These are phyloP conservation scores for Stichopus chloronotus DNA, from an alignment of 35 echinoderm and acorn worm species.

Conservation along the genomic window DNA sequence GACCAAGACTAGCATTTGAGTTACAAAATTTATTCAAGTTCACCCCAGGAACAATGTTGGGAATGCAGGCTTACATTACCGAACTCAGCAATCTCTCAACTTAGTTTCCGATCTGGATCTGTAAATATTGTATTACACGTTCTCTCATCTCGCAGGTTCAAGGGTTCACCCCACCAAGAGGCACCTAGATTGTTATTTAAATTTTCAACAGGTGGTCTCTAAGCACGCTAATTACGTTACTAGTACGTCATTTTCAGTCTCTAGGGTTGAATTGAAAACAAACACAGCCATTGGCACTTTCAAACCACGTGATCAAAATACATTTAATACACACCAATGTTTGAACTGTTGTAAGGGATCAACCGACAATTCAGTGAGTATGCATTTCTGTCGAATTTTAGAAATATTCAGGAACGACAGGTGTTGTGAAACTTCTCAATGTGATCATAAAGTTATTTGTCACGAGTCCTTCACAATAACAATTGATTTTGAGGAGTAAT, in stretches of 20 bases:
- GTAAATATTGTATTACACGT: too few relatives aligned
- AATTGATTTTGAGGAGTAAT: too few relatives aligned
- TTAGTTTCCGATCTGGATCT: too few relatives aligned
- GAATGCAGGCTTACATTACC: too few relatives aligned
- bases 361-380: not conserved
- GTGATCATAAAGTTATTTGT: not conserved
- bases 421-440: not conserved
- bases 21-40: too few relatives aligned
- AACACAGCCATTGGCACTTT: conserved; percentile 32
- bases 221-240: conserved; percentile 54
- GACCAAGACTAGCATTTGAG: too few relatives aligned
- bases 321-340: conserved; percentile 45
- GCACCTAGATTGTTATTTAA: not conserved
- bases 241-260: conserved; percentile 51
- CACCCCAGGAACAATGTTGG: too few relatives aligned
- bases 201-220: conserved; percentile 39
- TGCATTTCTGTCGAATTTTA: not conserved
- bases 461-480: not conserved
- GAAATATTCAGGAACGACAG: not conserved
- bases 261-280: conserved; percentile 31
- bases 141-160: too few relatives aligned
- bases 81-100: too few relatives aligned
- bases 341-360: conserved; percentile 25
- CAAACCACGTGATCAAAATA: conserved; percentile 26
- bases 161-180: not conserved